Evolutionary conservation across 1,140 invertebrate genomes (phyloP).

Genomic region (Anagrus nilaparvatae): DNA sequence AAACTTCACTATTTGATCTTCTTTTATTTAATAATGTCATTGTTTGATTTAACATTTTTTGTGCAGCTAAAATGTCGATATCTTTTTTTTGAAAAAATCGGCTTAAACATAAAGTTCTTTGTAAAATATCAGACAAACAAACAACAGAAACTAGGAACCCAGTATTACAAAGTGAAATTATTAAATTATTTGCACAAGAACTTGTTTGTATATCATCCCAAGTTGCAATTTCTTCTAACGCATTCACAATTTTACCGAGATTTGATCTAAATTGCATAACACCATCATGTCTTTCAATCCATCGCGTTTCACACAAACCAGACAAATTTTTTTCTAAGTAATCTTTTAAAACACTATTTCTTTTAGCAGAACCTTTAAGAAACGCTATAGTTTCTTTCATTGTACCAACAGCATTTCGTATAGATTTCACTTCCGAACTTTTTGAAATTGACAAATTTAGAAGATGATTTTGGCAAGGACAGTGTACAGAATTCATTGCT

Average conservation of each 20-base stretch:
- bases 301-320: conserved; percentile 16
- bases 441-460: conserved; percentile 23
- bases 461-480: conserved; percentile 22
- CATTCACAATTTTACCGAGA: neutral
- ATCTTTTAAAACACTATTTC: conserved; percentile 7
- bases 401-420: conserved; percentile 17
- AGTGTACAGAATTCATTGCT: conserved; percentile 18
- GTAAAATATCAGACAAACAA: conserved; percentile 5
- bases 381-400: conserved; percentile 23
- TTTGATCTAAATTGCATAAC: conserved; percentile 11
- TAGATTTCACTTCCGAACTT: conserved; percentile 14
- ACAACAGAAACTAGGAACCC: neutral
- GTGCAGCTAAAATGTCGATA: too few relatives aligned
- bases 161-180: neutral
- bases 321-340: neutral
- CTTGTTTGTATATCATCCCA: conserved; percentile 6
- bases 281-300: conserved; percentile 14
- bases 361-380: conserved; percentile 18
- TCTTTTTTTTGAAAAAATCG: neutral
- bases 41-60: too few relatives aligned
- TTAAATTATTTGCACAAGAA: neutral
- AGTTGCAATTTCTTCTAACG: neutral
- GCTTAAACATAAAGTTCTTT: neutral
- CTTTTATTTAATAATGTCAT: too few relatives aligned
- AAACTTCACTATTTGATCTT: too few relatives aligned